Evolutionary conservation across 2,888 invertebrate genomes (phyloP).

Genomic region (Drosophila paranaensis): DNA sequence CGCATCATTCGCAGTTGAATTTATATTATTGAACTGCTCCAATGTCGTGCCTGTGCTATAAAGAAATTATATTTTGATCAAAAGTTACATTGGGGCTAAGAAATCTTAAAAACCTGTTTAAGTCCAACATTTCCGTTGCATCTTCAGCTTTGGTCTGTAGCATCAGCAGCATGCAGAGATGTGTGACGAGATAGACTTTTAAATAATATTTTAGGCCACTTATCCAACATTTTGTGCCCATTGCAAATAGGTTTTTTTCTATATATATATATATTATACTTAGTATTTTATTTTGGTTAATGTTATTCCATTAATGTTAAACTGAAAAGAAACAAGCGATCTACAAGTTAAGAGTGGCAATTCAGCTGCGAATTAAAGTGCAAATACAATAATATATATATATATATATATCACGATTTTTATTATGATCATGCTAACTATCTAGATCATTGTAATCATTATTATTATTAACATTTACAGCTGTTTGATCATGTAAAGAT

Average conservation of each 20-base stretch:
- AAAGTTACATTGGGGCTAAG: neutral
- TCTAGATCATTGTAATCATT: too few species aligned
- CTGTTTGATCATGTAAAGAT: too few species aligned
- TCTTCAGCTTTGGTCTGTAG: constrained; percentile 25
- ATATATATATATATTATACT: neutral
- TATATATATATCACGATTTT: too few species aligned
- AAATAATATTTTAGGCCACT: neutral
- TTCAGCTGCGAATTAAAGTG: too few species aligned
- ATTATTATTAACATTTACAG: too few species aligned
- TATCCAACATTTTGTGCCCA: constrained; percentile 25
- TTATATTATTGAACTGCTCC: constrained; percentile 3
- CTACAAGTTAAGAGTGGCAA: neutral
- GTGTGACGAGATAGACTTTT: constrained; percentile 13
- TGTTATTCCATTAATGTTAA: constrained; percentile 4
- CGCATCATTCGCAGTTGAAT: constrained; percentile 10
- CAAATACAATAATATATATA: too few species aligned
- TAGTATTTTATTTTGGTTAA: neutral
- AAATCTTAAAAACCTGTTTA: constrained; percentile 12
- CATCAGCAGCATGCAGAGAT: constrained; percentile 20
- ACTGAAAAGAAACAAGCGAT: constrained; percentile 24
- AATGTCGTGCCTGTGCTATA: constrained; percentile 2
- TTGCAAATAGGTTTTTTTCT: neutral
- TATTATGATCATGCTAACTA: too few species aligned
- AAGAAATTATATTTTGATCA: neutral
- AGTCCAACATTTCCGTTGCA: neutral